These are phyloP conservation scores for Tapera naevia DNA, from an alignment of 2,797 vertebrate species.

Conservation along the genomic window DNA sequence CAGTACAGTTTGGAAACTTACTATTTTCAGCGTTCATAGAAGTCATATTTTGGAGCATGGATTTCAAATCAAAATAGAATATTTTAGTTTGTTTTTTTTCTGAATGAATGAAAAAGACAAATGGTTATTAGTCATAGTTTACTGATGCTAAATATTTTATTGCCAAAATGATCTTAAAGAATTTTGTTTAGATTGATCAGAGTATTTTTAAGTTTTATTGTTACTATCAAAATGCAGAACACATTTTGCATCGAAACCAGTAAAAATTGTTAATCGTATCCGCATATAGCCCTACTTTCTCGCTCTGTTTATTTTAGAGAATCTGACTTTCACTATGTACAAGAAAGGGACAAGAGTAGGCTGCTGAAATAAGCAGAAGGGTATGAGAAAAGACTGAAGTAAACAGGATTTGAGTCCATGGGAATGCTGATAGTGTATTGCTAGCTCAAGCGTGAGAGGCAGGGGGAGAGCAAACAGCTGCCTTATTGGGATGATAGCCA, in stretches of 20 bases:
- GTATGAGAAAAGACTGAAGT: too few relatives aligned
- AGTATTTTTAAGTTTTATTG: not conserved
- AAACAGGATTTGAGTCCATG: too few relatives aligned
- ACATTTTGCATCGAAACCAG: not conserved
- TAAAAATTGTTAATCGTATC: fast-evolving
- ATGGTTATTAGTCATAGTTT: not conserved
- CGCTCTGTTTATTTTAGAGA: not conserved
- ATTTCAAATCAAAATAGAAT: not conserved
- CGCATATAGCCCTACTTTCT: not conserved
- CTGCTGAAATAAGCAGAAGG: too few relatives aligned
- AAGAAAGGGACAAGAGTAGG: too few relatives aligned
- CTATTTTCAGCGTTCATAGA: not conserved
- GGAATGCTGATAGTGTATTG: too few relatives aligned
- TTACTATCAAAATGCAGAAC: not conserved
- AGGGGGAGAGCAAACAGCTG: too few relatives aligned
- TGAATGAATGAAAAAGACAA: not conserved
- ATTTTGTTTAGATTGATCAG: not conserved
- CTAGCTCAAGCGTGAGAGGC: too few relatives aligned
- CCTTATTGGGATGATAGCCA: too few relatives aligned
- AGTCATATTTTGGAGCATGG: not conserved
- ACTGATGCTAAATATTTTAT: not conserved
- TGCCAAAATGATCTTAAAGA: not conserved
- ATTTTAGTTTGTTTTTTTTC: too few relatives aligned
- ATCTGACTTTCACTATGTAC: not conserved
- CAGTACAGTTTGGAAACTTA: not conserved